phyloP scores from a whole-genome alignment of 2,113 vertebrate genomes.

The Chaenocephalus aceratus region DNA sequence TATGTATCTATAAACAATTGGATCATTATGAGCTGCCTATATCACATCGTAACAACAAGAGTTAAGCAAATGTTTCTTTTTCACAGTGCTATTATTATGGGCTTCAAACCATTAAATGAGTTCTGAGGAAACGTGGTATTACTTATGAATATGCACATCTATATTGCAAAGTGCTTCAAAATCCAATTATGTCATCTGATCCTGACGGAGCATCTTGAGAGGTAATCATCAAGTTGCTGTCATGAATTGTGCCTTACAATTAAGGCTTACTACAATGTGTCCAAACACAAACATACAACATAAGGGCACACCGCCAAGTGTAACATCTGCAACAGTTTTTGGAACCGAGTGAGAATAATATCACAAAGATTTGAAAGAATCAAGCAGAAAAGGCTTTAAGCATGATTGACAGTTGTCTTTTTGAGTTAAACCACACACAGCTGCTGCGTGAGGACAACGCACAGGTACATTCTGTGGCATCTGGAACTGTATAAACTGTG shows the following conservation, averaged over 20 bases:
- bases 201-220: neutral
- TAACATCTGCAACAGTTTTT: neutral
- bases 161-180: neutral
- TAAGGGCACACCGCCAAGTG: neutral
- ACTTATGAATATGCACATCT: slow-evolving; percentile 19
- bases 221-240: neutral
- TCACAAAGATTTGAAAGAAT: neutral
- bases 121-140: neutral
- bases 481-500: slow-evolving; percentile 25
- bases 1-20: neutral
- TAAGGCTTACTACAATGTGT: neutral
- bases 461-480: slow-evolving; percentile 33
- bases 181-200: neutral
- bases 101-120: neutral
- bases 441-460: slow-evolving; percentile 17
- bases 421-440: slow-evolving; percentile 18
- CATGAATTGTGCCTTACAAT: neutral
- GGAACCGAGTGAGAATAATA: neutral
- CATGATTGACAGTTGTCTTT: slow-evolving; percentile 39
- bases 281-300: neutral
- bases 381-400: neutral
- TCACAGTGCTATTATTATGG: neutral
- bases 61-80: neutral
- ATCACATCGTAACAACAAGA: neutral
- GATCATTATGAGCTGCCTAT: neutral